Conservation (phyloP, 2,797 vertebrate species). For the Molothrus ater region DNA sequence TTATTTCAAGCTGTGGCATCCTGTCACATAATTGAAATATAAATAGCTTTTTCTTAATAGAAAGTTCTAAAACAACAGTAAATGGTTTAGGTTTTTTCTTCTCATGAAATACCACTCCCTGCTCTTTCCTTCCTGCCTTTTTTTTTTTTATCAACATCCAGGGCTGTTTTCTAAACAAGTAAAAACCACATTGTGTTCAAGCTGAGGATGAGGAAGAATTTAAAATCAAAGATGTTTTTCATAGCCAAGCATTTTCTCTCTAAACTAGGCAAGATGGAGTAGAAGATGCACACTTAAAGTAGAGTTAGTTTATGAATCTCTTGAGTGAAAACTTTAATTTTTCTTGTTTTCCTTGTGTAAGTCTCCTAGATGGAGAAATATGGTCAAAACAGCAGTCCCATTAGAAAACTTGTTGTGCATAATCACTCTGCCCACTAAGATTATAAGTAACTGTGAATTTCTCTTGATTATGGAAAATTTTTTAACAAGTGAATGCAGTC, state of each 20-base stretch:
- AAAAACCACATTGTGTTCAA: background rate
- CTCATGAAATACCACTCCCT: background rate
- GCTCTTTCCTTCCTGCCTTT: background rate
- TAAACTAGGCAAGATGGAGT: background rate
- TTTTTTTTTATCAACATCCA: background rate
- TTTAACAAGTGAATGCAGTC: background rate
- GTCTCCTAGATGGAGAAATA: background rate
- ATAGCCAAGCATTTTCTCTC: background rate
- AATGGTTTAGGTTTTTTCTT: background rate
- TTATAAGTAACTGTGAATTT: background rate
- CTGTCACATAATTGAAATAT: background rate
- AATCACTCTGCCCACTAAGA: background rate
- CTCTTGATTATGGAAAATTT: background rate
- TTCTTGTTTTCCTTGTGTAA: background rate
- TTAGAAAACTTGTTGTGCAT: background rate
- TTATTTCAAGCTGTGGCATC: background rate
- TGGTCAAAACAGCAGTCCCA: background rate
- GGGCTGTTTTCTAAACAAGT: background rate
- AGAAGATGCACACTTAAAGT: background rate
- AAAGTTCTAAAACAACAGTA: background rate
- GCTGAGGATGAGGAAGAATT: background rate
- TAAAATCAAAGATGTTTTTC: background rate
- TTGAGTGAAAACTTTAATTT: background rate
- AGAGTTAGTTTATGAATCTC: background rate
- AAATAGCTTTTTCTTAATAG: background rate